These are phyloP conservation scores for Agrenia bidenticulata DNA, from an alignment of 2,888 invertebrate species.

Conservation along the genomic window DNA sequence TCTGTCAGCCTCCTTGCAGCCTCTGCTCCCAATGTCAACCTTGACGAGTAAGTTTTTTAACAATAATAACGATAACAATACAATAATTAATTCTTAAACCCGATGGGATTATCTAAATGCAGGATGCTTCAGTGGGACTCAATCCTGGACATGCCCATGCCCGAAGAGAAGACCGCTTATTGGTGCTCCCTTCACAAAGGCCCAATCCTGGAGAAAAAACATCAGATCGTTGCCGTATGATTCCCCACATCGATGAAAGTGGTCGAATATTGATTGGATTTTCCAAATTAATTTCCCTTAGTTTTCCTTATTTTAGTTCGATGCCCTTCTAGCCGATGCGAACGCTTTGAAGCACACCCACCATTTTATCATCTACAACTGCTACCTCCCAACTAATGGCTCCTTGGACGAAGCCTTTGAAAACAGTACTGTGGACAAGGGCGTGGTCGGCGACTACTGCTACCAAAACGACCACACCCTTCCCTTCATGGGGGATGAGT, in stretches of 20 bases:
- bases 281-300: neutral
- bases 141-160: conserved; percentile 16
- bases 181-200: conserved; percentile 27
- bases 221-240: conserved; percentile 29
- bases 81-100: too few species aligned
- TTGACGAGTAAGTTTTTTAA: neutral
- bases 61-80: neutral
- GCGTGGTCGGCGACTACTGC: neutral
- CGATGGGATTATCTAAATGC: neutral
- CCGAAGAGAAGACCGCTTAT: conserved; percentile 18
- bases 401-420: conserved; percentile 10
- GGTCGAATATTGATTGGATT: neutral
- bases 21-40: neutral
- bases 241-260: neutral
- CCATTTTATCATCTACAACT: conserved; percentile 21
- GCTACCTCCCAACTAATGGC: neutral
- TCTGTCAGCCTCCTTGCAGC: conserved; percentile 13
- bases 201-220: neutral
- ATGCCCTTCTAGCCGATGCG: neutral
- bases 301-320: conserved; percentile 13
- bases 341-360: conserved; percentile 15
- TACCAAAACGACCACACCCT: neutral
- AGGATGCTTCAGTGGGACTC: conserved; percentile 12
- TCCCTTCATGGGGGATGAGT: neutral
- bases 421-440: conserved; percentile 5